Percentiles rank a stretch among this genome's conserved stretches.
phyloP scores from a whole-genome alignment of 2,113 vertebrate genomes.

The Oryzias javanicus region DNA sequence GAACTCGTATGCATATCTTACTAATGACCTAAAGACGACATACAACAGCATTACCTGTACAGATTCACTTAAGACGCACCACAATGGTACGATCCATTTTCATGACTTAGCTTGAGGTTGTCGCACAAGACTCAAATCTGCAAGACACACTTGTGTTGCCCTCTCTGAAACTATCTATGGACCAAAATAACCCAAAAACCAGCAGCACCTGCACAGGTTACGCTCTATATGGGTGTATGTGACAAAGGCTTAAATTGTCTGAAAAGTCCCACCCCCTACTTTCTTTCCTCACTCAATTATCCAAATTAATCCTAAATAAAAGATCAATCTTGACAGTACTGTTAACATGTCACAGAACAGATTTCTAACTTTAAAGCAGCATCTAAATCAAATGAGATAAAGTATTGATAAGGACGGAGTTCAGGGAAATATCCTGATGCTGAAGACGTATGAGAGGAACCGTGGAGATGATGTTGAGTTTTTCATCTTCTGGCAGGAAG shows the following conservation, averaged over 20 bases:
- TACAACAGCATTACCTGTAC: too few species aligned
- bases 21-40: too few species aligned
- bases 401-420: slow-evolving; percentile 49
- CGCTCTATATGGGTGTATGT: too few species aligned
- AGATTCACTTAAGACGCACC: too few species aligned
- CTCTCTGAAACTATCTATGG: too few species aligned
- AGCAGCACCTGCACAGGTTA: too few species aligned
- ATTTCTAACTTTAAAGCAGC: slow-evolving; percentile 45
- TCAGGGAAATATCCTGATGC: slow-evolving; percentile 17
- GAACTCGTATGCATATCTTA: too few species aligned
- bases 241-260: slow-evolving; percentile 16
- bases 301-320: slow-evolving; percentile 74
- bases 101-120: too few species aligned
- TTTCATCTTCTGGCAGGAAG: slow-evolving; percentile 53
- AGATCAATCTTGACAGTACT: slow-evolving; percentile 58
- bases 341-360: slow-evolving; percentile 50
- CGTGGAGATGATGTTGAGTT: slow-evolving; percentile 31
- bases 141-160: too few species aligned
- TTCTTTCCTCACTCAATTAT: slow-evolving; percentile 64
- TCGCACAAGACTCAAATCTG: too few species aligned
- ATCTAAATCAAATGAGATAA: slow-evolving; percentile 64
- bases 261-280: slow-evolving; percentile 42
- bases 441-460: slow-evolving; percentile 33
- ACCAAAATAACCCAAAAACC: too few species aligned
- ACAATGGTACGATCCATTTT: too few species aligned